These are phyloP conservation scores for Hippasteria phrygiana DNA, from an alignment of 53 echinoderm and acorn worm species.

Conservation along the genomic window DNA sequence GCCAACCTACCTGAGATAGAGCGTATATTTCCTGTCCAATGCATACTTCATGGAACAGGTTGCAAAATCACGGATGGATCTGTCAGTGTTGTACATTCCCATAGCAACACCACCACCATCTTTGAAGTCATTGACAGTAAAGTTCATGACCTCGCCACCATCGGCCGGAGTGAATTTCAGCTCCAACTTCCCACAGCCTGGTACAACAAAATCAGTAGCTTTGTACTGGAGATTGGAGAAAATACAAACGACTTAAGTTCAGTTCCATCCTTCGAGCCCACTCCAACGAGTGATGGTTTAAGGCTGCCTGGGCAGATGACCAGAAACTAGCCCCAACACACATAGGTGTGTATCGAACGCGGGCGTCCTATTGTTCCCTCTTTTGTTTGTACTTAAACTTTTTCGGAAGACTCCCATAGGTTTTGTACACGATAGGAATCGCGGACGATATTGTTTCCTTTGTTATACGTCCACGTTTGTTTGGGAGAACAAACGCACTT, in stretches of 20 bases:
- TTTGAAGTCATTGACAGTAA: conserved; percentile 77
- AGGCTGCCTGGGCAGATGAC: too few relatives aligned
- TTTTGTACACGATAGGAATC: too few relatives aligned
- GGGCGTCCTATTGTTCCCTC: too few relatives aligned
- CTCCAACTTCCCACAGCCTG: conserved; percentile 84
- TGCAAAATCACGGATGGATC: conserved; percentile 85
- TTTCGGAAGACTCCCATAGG: too few relatives aligned
- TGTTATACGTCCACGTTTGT: too few relatives aligned
- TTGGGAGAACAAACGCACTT: too few relatives aligned
- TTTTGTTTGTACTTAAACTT: too few relatives aligned
- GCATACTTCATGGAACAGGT: conserved; percentile 85
- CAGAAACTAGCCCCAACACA: too few relatives aligned
- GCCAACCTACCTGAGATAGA: conserved; percentile 80
- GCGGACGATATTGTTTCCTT: too few relatives aligned
- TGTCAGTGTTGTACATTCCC: conserved; percentile 99
- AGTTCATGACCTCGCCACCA: conserved; percentile 77
- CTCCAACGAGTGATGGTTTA: too few relatives aligned
- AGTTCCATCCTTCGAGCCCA: too few relatives aligned
- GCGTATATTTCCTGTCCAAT: conserved; percentile 77
- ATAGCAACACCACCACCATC: conserved; percentile 97
- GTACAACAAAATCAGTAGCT: conserved; percentile 97
- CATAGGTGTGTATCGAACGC: too few relatives aligned
- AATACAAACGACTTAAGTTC: not conserved
- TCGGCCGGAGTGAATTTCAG: conserved; percentile 85
- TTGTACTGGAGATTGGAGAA: conserved; percentile 68